These are phyloP conservation scores for Vespertilio murinus DNA, from an alignment of 2,797 vertebrate species.

Conservation along the genomic window DNA sequence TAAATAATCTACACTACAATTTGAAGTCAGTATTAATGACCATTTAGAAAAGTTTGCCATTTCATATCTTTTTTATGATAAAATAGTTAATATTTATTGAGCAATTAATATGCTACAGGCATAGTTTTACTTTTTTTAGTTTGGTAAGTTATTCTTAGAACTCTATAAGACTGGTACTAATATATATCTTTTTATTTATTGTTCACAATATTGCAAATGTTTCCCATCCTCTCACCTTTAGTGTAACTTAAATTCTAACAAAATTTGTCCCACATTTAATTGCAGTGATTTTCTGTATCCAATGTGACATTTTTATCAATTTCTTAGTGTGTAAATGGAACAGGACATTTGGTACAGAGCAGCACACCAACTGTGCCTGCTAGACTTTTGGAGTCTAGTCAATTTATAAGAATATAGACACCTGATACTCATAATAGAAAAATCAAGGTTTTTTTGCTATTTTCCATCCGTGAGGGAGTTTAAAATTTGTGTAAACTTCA, in stretches of 20 bases:
- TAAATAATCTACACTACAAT: not conserved
- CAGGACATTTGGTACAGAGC: not conserved
- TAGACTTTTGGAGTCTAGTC: not conserved
- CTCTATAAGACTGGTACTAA: not conserved
- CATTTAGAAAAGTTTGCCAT: not conserved
- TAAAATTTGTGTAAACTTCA: not conserved
- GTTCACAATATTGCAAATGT: too few relatives aligned
- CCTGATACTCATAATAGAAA: not conserved
- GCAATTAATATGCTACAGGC: not conserved
- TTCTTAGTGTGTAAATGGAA: not conserved
- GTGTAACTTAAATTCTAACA: not conserved
- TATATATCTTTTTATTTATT: not conserved
- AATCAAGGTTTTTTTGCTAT: not conserved
- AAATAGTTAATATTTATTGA: not conserved
- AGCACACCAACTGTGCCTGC: not conserved
- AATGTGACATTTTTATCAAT: not conserved
- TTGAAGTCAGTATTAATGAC: not conserved
- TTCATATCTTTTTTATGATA: not conserved
- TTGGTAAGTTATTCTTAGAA: not conserved
- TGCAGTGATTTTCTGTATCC: not conserved
- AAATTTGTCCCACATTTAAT: not conserved
- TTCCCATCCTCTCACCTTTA: too few relatives aligned
- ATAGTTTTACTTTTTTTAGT: not conserved
- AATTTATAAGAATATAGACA: not conserved
- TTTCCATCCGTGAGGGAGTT: not conserved